These are phyloP conservation scores for Glaucomys volans DNA, from an alignment of 2,113 vertebrate species.

Conservation along the genomic window DNA sequence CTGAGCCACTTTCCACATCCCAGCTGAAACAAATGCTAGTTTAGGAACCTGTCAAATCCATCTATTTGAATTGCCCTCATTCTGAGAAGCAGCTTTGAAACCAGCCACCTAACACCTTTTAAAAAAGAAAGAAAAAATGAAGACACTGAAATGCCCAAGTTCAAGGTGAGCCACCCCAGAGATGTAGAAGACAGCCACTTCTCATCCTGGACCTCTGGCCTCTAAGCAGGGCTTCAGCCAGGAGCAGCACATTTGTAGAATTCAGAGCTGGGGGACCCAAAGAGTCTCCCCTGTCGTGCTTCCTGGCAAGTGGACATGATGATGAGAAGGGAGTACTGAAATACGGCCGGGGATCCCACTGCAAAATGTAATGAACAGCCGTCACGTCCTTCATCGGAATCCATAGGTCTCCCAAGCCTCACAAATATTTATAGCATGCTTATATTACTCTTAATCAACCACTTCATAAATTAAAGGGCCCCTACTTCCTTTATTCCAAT, in stretches of 20 bases:
- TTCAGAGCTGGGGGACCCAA: not conserved
- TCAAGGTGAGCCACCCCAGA: not conserved
- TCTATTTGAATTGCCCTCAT: not conserved
- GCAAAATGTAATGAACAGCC: constrained; percentile 33
- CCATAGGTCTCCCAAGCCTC: not conserved
- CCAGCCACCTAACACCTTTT: not conserved
- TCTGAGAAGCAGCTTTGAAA: constrained; percentile 30
- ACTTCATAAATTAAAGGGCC: not conserved
- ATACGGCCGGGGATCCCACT: not conserved
- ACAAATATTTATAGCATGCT: not conserved
- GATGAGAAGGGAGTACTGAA: not conserved
- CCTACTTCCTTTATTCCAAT: not conserved
- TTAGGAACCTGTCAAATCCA: not conserved
- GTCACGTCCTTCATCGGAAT: rapidly evolving
- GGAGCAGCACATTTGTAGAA: not conserved
- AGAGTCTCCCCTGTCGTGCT: not conserved
- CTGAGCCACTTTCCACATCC: not conserved
- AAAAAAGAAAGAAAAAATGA: not conserved
- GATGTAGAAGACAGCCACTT: not conserved
- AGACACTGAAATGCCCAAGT: not conserved
- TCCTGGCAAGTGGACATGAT: not conserved
- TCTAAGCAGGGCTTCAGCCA: not conserved
- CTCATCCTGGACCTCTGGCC: not conserved
- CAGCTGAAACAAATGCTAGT: not conserved
- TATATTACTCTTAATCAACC: not conserved